Evolutionary conservation across 2,797 vertebrate species (phyloP).

Genomic region (Myotis findleyi): DNA sequence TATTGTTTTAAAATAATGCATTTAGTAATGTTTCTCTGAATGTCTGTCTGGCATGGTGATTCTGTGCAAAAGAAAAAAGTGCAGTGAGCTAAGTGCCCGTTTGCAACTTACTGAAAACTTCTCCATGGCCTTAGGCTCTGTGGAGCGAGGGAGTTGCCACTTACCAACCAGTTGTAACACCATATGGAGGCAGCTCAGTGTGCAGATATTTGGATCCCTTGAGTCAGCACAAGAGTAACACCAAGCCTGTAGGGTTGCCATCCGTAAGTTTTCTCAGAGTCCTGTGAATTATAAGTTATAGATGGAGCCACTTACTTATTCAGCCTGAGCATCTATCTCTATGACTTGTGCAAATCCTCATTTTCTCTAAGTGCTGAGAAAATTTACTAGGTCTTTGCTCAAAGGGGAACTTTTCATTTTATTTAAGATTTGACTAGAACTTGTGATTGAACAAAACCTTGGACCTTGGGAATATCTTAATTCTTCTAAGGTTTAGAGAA

Average conservation of each 20-base stretch:
- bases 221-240: background rate
- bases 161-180: background rate
- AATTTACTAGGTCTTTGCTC: background rate
- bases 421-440: background rate
- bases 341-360: background rate
- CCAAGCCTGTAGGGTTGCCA: background rate
- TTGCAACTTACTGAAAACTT: background rate
- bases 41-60: background rate
- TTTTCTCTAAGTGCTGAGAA: background rate
- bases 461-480: background rate
- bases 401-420: background rate
- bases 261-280: background rate
- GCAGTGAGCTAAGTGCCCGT: background rate
- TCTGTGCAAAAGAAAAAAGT: background rate
- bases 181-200: background rate
- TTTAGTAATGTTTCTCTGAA: background rate
- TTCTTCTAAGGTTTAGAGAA: constrained; percentile 23
- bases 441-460: background rate
- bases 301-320: background rate
- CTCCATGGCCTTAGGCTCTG: background rate
- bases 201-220: background rate
- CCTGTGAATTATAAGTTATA: background rate
- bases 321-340: background rate
- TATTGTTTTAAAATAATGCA: background rate
- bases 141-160: background rate